phyloP scores from a whole-genome alignment of 2,888 invertebrate species.

The Dryococelus australis region DNA sequence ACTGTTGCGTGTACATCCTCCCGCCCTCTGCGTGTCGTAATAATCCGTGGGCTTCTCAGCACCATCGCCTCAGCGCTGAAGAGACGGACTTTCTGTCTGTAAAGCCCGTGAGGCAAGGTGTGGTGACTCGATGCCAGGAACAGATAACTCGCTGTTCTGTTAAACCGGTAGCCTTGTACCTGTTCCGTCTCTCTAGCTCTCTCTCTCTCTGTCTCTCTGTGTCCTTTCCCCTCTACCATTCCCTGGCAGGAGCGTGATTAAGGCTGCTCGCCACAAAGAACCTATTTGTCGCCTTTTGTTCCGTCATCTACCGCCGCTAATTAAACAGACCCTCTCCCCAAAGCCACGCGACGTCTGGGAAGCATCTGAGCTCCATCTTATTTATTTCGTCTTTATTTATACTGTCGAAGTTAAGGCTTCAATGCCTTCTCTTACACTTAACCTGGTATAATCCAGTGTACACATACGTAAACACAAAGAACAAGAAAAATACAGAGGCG shows the following conservation, averaged over 20 bases:
- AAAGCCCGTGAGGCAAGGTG: too few relatives aligned
- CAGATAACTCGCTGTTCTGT: not conserved
- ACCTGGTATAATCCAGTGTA: too few relatives aligned
- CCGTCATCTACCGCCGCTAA: too few relatives aligned
- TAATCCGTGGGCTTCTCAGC: not conserved
- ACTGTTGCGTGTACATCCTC: not conserved
- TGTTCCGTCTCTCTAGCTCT: not conserved
- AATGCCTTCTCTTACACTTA: too few relatives aligned
- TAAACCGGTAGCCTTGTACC: slow-evolving; percentile 16
- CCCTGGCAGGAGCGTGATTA: not conserved
- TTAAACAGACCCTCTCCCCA: too few relatives aligned
- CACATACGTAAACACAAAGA: too few relatives aligned
- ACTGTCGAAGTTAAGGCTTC: too few relatives aligned
- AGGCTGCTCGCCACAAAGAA: not conserved
- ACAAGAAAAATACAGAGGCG: too few relatives aligned
- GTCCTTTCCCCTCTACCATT: not conserved
- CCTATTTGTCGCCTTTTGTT: not conserved
- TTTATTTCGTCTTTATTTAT: too few relatives aligned
- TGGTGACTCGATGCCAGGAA: not conserved
- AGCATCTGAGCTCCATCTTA: too few relatives aligned
- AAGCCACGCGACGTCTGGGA: too few relatives aligned
- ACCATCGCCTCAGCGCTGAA: not conserved
- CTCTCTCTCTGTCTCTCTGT: not conserved
- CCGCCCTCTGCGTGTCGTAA: not conserved
- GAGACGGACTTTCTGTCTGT: not conserved